These are phyloP conservation scores for Turritopsis rubra DNA, from an alignment of 30 jellyfish, hydroid and myxozoan genomes.

Conservation along the genomic window DNA sequence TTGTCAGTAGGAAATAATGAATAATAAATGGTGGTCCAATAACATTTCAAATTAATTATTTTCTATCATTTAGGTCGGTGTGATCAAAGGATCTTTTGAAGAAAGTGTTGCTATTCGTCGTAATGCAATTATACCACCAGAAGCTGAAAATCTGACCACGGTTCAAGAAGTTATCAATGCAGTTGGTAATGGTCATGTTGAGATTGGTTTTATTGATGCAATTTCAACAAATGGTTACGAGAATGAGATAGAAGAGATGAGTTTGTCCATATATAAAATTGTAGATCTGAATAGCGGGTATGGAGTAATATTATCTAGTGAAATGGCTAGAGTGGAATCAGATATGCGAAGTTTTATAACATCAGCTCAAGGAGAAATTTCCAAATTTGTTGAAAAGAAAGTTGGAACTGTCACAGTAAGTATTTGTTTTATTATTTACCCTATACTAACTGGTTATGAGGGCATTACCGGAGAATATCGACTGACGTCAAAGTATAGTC, in stretches of 20 bases:
- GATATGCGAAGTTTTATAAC: constrained; percentile 14
- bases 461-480: neutral
- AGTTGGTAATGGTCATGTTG: neutral
- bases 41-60: no score
- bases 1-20: neutral
- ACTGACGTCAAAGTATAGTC: neutral
- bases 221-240: constrained; percentile 6
- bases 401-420: constrained; percentile 4
- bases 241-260: neutral
- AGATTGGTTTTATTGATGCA: constrained; percentile 25
- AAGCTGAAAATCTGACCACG: neutral
- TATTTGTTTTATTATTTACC: no score
- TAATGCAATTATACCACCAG: neutral
- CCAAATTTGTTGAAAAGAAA: constrained; percentile 2
- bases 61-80: constrained; percentile 15
- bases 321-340: neutral
- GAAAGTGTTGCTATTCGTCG: neutral
- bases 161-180: constrained; percentile 3
- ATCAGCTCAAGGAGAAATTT: constrained; percentile 6
- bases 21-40: neutral
- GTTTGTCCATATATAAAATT: neutral
- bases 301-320: constrained; percentile 21
- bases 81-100: constrained; percentile 12
- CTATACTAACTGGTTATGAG: neutral
- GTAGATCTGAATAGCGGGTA: constrained; percentile 4